These are phyloP conservation scores for Datnioides undecimradiatus DNA, from an alignment of 2,113 vertebrate genomes.

Conservation along the genomic window DNA sequence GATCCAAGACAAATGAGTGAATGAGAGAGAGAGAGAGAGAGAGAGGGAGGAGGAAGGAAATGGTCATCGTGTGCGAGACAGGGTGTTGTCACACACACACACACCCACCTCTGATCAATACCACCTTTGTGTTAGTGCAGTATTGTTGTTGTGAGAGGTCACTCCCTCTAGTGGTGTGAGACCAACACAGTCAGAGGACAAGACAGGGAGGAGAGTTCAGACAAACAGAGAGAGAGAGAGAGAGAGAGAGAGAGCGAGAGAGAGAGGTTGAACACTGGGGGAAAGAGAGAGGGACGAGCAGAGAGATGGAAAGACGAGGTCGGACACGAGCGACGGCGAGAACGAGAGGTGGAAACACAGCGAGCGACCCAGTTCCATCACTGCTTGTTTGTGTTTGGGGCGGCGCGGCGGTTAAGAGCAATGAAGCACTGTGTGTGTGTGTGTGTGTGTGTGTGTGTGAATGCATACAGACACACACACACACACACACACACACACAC, in stretches of 20 bases:
- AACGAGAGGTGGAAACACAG: constrained; percentile 55
- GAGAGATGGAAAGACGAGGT: constrained; percentile 25
- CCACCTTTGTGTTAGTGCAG: constrained; percentile 54
- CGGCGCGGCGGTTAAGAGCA: constrained; percentile 68
- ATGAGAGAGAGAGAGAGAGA: constrained; percentile 28
- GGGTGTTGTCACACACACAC: constrained; percentile 67
- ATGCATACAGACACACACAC: no score
- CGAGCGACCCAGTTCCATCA: constrained; percentile 84
- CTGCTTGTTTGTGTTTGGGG: constrained; percentile 79
- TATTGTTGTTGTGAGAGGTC: constrained; percentile 47
- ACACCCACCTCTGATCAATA: constrained; percentile 76
- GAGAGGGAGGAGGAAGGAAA: constrained; percentile 31
- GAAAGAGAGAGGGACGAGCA: not conserved
- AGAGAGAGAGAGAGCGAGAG: constrained; percentile 17
- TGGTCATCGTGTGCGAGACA: constrained; percentile 53
- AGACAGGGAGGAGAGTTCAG: not conserved
- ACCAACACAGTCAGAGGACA: constrained; percentile 6
- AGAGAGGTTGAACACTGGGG: not conserved
- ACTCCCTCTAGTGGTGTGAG: constrained; percentile 71
- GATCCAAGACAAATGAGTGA: constrained; percentile 70
- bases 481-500: not conserved
- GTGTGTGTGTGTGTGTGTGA: no score
- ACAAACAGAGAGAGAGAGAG: not conserved
- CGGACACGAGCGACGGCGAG: constrained; percentile 11
- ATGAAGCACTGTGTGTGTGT: no score